These are phyloP conservation scores for Amphipoea oculea DNA, from an alignment of 2,888 invertebrate species.

Conservation along the genomic window DNA sequence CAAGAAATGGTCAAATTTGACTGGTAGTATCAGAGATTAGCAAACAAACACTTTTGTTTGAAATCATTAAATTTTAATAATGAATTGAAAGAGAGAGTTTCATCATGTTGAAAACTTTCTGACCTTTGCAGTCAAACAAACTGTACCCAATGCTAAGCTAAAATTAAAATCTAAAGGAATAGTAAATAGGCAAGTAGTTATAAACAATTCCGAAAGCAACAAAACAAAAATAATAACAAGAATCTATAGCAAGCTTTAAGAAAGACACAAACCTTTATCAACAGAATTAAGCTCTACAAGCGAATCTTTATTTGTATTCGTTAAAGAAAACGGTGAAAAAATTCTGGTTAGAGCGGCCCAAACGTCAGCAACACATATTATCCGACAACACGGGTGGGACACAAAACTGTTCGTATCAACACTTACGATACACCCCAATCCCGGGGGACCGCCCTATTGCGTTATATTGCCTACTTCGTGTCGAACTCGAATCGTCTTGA, in stretches of 20 bases:
- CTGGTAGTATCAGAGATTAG: background rate
- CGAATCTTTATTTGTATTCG: constrained; percentile 56
- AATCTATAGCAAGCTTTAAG: constrained; percentile 8
- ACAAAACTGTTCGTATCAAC: constrained; percentile 80
- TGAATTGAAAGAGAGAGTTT: constrained; percentile 15
- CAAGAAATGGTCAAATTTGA: background rate
- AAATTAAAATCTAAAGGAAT: constrained; percentile 6
- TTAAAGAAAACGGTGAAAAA: constrained; percentile 58
- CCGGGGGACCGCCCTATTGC: constrained; percentile 75
- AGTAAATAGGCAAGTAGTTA: constrained; percentile 5
- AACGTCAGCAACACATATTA: constrained; percentile 74
- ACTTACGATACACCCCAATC: constrained; percentile 80
- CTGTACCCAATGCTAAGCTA: background rate
- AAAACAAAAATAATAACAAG: background rate
- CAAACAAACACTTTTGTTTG: background rate
- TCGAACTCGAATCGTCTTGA: constrained; percentile 76
- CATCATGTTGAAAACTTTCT: constrained; percentile 4
- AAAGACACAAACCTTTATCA: constrained; percentile 27
- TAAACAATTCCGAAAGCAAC: constrained; percentile 5
- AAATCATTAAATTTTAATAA: constrained; percentile 4
- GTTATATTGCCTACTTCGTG: constrained; percentile 75
- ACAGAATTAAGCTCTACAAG: constrained; percentile 49
- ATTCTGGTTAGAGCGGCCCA: constrained; percentile 58
- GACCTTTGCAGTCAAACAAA: constrained; percentile 3
- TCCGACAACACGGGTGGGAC: constrained; percentile 75